Evolutionary conservation across 2,113 vertebrate genomes (phyloP).

Genomic region (Papio anubis): DNA sequence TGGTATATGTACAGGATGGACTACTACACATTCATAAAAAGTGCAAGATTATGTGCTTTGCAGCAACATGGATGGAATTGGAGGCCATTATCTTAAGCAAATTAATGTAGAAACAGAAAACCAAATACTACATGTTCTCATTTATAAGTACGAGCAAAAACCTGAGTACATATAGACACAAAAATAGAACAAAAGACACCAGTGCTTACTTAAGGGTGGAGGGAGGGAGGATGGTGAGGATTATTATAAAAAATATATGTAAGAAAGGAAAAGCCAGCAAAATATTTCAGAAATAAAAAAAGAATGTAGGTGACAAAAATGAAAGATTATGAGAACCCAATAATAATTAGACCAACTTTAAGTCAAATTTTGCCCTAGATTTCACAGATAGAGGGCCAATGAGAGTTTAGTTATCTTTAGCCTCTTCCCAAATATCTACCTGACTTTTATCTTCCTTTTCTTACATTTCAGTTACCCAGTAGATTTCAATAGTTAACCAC

Average conservation of each 20-base stretch:
- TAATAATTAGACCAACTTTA: neutral
- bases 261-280: neutral
- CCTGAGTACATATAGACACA: too few relatives aligned
- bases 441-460: neutral
- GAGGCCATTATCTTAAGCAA: too few relatives aligned
- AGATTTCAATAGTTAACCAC: neutral
- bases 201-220: too few relatives aligned
- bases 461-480: neutral
- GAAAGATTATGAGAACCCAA: neutral
- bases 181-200: too few relatives aligned
- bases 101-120: too few relatives aligned
- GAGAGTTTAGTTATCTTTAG: neutral
- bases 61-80: too few relatives aligned
- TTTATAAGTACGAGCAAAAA: too few relatives aligned
- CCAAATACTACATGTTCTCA: too few relatives aligned
- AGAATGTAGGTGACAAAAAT: neutral
- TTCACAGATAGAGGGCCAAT: neutral
- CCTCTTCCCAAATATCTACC: neutral
- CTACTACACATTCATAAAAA: too few relatives aligned
- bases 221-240: too few relatives aligned
- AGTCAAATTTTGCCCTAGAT: neutral
- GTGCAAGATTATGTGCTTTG: too few relatives aligned
- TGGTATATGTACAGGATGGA: too few relatives aligned
- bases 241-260: neutral
- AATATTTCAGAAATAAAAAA: neutral